phyloP scores from a whole-genome alignment of 2,888 invertebrate genomes.

The Eudemis profundana region DNA sequence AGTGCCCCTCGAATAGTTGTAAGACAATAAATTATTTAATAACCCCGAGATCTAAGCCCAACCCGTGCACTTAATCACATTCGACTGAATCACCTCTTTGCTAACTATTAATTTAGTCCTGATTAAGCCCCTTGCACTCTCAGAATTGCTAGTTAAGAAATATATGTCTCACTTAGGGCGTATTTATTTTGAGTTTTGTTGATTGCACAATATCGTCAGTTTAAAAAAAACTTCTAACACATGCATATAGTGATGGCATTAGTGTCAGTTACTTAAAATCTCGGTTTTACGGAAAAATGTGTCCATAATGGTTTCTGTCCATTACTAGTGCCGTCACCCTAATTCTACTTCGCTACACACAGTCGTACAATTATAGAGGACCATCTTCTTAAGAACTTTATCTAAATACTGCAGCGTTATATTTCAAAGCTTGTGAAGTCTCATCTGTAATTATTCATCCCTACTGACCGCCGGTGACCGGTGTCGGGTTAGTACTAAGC shows the following conservation, averaged over 20 bases:
- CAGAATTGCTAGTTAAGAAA: slow-evolving; percentile 43
- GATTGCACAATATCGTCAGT: too few species aligned
- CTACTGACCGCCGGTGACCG: slow-evolving; percentile 70
- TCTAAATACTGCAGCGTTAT: slow-evolving; percentile 66
- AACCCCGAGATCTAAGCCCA: slow-evolving; percentile 71
- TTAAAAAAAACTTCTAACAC: too few species aligned
- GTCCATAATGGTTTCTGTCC: too few species aligned
- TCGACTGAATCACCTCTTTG: slow-evolving; percentile 75
- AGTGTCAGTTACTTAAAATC: too few species aligned
- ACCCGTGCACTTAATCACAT: slow-evolving; percentile 79
- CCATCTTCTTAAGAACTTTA: slow-evolving; percentile 55
- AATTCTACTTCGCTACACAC: neutral
- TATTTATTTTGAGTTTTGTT: neutral
- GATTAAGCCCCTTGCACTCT: slow-evolving; percentile 62
- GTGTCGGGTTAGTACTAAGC: slow-evolving; percentile 65
- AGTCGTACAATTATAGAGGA: neutral
- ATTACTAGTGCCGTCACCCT: neutral
- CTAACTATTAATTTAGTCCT: slow-evolving; percentile 77
- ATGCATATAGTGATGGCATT: too few species aligned
- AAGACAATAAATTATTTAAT: slow-evolving; percentile 84
- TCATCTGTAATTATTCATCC: slow-evolving; percentile 76
- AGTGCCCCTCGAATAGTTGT: slow-evolving; percentile 73
- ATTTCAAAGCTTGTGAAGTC: slow-evolving; percentile 75
- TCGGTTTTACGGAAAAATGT: too few species aligned
- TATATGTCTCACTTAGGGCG: neutral